Evolutionary conservation across 1,140 invertebrate genomes (phyloP).

Genomic region (Mya arenaria): DNA sequence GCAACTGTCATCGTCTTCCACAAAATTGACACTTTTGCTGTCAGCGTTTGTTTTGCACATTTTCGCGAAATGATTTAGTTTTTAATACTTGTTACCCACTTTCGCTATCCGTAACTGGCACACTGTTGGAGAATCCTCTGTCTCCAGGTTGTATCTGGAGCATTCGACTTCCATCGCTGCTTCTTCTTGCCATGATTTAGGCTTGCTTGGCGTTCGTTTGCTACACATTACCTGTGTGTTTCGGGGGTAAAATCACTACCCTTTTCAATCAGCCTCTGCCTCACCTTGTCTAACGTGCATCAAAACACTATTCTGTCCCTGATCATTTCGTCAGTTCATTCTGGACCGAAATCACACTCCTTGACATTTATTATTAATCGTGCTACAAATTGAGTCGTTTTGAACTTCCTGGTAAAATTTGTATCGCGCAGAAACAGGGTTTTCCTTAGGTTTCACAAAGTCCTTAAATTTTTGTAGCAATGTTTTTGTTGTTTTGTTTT

Average conservation of each 20-base stretch:
- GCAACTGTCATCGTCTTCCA: not conserved
- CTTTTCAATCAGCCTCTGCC: no score
- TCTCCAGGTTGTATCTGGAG: no score
- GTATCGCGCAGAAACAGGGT: not conserved
- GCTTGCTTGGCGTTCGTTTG: no score
- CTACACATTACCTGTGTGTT: not conserved
- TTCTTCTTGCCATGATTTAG: not conserved
- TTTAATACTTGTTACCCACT: not conserved
- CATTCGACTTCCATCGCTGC: no score
- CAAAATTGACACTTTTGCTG: not conserved
- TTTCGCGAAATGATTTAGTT: slow-evolving; percentile 5
- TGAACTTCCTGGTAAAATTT: not conserved
- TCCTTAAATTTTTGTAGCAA: not conserved
- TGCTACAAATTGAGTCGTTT: slow-evolving; percentile 1
- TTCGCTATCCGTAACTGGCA: not conserved
- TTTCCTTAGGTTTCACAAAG: not conserved
- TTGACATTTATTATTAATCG: not conserved
- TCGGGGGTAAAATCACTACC: no score
- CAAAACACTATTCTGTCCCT: not conserved
- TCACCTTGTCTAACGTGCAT: no score
- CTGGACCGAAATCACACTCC: not conserved
- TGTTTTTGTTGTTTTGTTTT: not conserved
- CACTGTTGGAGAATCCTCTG: not conserved
- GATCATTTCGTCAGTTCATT: not conserved
- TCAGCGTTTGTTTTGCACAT: slow-evolving; percentile 8